A percentile compares a stretch with the other conserved stretches of the same genome.
Evolutionary conservation across 2,797 vertebrate genomes (phyloP).

Genomic region (Pseudochirops corinnae): DNA sequence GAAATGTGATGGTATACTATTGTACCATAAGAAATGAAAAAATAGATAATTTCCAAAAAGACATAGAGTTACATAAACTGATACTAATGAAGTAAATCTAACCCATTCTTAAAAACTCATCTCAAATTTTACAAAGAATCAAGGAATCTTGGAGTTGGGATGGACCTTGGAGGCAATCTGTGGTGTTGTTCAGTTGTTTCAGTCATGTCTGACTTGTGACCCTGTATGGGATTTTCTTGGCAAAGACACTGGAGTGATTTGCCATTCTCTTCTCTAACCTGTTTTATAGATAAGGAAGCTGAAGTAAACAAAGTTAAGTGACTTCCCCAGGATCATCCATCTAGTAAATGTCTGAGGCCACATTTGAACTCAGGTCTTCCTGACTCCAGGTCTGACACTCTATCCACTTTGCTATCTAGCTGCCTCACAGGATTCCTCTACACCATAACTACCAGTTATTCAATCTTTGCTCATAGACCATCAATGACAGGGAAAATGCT

Average conservation of each 20-base stretch:
- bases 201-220: not conserved
- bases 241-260: not conserved
- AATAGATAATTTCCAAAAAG: not conserved
- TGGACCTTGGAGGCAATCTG: not conserved
- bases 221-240: not conserved
- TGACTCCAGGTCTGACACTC: not conserved
- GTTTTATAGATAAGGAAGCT: not conserved
- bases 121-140: not conserved
- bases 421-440: not conserved
- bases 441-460: not conserved
- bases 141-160: not conserved
- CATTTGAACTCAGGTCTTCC: not conserved
- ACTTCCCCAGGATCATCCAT: not conserved
- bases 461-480: not conserved
- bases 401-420: not conserved
- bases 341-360: not conserved
- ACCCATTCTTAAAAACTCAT: not conserved
- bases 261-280: not conserved
- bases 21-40: not conserved
- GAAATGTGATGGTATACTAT: not conserved
- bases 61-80: not conserved
- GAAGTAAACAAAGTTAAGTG: not conserved
- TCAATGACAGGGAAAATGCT: not conserved
- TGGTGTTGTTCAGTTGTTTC: not conserved
- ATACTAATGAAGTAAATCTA: not conserved